Evolutionary conservation across 2,797 vertebrate genomes (phyloP), one percentile per base, ranked within the genome.

Genomic region (Artibeus jamaicensis): DNA sequence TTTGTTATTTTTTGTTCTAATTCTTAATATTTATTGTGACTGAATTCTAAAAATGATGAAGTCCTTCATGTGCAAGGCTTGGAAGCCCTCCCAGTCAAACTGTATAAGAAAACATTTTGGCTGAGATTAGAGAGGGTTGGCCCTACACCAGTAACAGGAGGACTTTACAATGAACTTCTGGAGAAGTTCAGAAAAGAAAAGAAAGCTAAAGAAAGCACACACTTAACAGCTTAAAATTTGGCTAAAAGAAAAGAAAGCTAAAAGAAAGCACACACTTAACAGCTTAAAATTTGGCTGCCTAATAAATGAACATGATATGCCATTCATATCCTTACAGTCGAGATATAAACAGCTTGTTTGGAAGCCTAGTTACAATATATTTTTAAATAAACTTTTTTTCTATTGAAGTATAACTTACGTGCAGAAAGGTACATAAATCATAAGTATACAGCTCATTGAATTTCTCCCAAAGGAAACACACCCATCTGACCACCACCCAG

Each of bases 391-490:
- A 55, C 21, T 29, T 77, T 67, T 39, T 85, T 24, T 44, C 79
- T 9, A 84, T 11, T 87, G 44, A 90, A 65, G 73, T 48, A 90
- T 26, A 73, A 89, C 32, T 89, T 73, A 90, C 11, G 59, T 77
- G 34, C 83, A 88, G 65, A 92, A 94, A 97, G 68, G 42, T 46
- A 96, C 55, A 92, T 22, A 81, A 81, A 86, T 44, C 68, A 0
- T 55, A 87, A 89, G 74, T 42, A 26, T 22, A 71, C n/a, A 79
- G 50, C 15, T 90, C 70, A 78, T 7, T 86, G 55, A 74, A 88
- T 79, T 91, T 89, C 83, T 48, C 73, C 87, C 50, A 78, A 89
- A 94, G 78, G 86, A 96, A 83, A 96, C 57, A 92, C 9, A 53
- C 82, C 42, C 39, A 71, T 11, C 5, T 14, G 78, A 86, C 37